These are phyloP conservation scores for Apantesis nais DNA, from an alignment of 2,888 invertebrate genomes.

Conservation along the genomic window DNA sequence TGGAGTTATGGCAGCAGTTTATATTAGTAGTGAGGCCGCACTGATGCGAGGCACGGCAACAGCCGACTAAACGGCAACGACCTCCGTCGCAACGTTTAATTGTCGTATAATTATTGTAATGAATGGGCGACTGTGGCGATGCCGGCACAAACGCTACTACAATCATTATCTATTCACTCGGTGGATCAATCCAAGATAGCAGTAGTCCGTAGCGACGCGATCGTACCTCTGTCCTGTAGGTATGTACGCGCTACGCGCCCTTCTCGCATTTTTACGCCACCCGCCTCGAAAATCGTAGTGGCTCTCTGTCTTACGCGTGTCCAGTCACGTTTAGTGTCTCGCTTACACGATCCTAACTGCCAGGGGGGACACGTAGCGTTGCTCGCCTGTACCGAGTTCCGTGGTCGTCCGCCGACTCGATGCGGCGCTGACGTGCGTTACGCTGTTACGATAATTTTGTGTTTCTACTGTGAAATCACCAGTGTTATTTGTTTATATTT, in stretches of 20 bases:
- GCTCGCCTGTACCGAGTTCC: slow-evolving; percentile 70
- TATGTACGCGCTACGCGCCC: too few species aligned
- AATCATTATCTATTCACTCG: slow-evolving; percentile 71
- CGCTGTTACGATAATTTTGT: slow-evolving; percentile 66
- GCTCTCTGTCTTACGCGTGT: slow-evolving; percentile 51
- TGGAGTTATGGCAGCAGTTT: slow-evolving; percentile 25
- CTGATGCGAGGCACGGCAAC: slow-evolving; percentile 40
- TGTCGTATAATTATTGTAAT: slow-evolving; percentile 74
- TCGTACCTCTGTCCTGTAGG: slow-evolving; percentile 50
- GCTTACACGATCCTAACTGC: slow-evolving; percentile 61
- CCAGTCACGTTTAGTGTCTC: slow-evolving; percentile 49
- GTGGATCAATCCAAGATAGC: slow-evolving; percentile 71
- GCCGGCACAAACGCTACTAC: slow-evolving; percentile 62
- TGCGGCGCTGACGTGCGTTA: slow-evolving; percentile 83
- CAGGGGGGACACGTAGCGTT: slow-evolving; percentile 77
- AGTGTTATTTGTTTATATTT: slow-evolving; percentile 82
- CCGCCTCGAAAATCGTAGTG: slow-evolving; percentile 61
- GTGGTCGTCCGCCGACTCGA: slow-evolving; percentile 80
- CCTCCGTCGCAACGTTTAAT: slow-evolving; percentile 68
- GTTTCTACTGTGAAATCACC: slow-evolving; percentile 76
- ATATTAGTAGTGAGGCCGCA: slow-evolving; percentile 31
- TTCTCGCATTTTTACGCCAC: slow-evolving; percentile 74
- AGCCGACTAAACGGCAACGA: slow-evolving; percentile 63
- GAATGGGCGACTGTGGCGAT: slow-evolving; percentile 66
- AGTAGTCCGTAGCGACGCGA: slow-evolving; percentile 58